A percentile compares a stretch with the other conserved stretches of the same genome.
Conservation (phyloP, 2,888 invertebrate species). For the Acleris sparsana region DNA sequence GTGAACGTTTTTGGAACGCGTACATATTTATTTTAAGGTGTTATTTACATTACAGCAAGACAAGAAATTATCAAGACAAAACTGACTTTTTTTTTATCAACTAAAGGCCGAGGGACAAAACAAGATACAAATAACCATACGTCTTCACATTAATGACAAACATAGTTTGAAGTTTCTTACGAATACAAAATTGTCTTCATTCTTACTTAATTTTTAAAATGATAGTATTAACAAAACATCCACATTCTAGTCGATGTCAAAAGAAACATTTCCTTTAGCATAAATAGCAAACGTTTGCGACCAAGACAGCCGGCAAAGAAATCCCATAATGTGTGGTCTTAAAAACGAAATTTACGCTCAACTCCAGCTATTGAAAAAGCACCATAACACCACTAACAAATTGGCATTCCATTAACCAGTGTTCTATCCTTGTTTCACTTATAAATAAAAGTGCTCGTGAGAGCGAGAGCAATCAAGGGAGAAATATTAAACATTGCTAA, state of each 20-base stretch:
- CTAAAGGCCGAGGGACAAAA: too few species aligned
- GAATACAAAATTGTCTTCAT: too few species aligned
- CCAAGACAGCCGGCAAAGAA: slow-evolving; percentile 11
- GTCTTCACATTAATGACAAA: too few species aligned
- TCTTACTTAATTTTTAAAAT: neutral
- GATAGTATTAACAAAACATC: neutral
- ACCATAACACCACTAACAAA: slow-evolving; percentile 32
- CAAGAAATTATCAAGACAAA: too few species aligned
- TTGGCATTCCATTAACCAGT: slow-evolving; percentile 24
- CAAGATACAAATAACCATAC: too few species aligned
- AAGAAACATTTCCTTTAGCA: slow-evolving; percentile 3
- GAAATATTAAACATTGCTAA: slow-evolving; percentile 51
- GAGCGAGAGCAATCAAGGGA: slow-evolving; percentile 9
- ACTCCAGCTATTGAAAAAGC: slow-evolving; percentile 23
- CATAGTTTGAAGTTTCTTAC: too few species aligned
- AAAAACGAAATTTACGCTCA: slow-evolving; percentile 21
- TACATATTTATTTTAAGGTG: neutral
- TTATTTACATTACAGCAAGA: too few species aligned
- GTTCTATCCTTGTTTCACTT: slow-evolving; percentile 3
- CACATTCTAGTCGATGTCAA: neutral
- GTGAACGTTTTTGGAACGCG: slow-evolving; percentile 15
- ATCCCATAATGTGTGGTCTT: slow-evolving; percentile 33
- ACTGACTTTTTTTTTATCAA: too few species aligned
- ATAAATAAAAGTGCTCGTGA: neutral
- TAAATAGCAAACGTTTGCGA: slow-evolving; percentile 7